A percentile compares a stretch with the other conserved stretches of the same genome.
Conservation (phyloP, 2,113 vertebrate genomes). For the Pteruthius melanotis region DNA sequence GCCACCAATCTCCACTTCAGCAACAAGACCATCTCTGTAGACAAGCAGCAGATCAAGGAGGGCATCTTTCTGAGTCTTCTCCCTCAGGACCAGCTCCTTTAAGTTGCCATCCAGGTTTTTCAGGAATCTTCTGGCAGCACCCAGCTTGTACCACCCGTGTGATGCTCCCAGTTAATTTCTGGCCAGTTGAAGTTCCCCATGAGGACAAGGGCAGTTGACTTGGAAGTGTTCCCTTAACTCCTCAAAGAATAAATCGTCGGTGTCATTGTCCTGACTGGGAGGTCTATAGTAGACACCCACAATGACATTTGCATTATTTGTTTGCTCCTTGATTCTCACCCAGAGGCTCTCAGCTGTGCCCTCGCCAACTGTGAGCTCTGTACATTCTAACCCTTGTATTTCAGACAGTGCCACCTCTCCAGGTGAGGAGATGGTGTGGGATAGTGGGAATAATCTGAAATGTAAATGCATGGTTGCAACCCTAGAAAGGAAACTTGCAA, state of each 20-base stretch:
- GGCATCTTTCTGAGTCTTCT: not conserved
- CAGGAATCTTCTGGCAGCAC: not conserved
- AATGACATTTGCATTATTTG: not conserved
- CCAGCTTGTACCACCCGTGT: not conserved
- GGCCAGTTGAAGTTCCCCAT: not conserved
- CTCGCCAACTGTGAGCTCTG: not conserved
- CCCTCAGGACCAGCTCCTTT: not conserved
- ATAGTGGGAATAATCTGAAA: not conserved
- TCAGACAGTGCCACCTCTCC: not conserved
- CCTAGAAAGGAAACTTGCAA: conserved; percentile 22
- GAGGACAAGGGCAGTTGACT: not conserved
- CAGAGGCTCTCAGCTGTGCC: not conserved
- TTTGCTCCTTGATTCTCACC: not conserved
- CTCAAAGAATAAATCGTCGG: not conserved
- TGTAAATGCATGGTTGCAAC: not conserved
- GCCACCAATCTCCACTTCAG: not conserved
- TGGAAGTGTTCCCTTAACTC: not conserved
- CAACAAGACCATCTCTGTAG: not conserved
- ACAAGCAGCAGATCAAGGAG: not conserved
- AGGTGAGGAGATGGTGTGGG: not conserved
- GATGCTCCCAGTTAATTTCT: no score
- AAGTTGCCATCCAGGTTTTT: not conserved
- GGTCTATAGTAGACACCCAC: accelerated
- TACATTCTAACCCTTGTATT: not conserved
- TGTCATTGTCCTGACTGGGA: not conserved